phyloP scores from a whole-genome alignment of 1,140 invertebrate genomes.

The Bicyclus anynana region DNA sequence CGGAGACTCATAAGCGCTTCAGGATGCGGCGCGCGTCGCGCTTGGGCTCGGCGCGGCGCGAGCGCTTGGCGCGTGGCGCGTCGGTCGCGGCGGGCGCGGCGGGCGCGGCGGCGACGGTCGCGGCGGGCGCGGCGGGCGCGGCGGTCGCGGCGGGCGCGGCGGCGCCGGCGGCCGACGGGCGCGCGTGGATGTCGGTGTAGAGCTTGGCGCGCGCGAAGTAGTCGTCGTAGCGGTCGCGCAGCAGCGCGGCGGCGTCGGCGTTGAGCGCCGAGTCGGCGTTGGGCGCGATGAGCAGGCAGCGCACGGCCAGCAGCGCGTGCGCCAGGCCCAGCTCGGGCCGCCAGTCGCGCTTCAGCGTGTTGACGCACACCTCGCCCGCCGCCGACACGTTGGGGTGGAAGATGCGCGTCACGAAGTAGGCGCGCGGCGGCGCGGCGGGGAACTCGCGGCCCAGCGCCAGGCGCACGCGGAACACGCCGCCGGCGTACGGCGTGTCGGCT shows the following conservation, averaged over 20 bases:
- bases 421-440: conserved; percentile 94
- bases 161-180: conserved; percentile 99
- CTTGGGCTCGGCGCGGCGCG: conserved; percentile 33
- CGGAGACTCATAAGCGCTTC: conserved; percentile 58
- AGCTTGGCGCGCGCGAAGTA: conserved; percentile 64
- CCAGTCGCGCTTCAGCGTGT: conserved; percentile 98
- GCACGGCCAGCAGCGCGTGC: conserved; percentile 92
- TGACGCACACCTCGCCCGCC: conserved; percentile 97
- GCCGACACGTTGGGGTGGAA: conserved; percentile 97
- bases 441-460: conserved; percentile 95
- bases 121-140: conserved; percentile 94
- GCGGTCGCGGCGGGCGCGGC: conserved; percentile 87
- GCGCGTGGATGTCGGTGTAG: conserved; percentile 56
- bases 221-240: conserved; percentile 59
- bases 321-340: conserved; percentile 96
- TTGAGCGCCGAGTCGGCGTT: conserved; percentile 66
- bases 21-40: conserved; percentile 52
- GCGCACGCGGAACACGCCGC: conserved; percentile 93
- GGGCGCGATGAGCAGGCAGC: conserved; percentile 62
- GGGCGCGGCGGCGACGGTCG: conserved; percentile 83
- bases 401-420: conserved; percentile 97
- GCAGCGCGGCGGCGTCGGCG: conserved; percentile 60
- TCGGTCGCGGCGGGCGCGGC: conserved; percentile 47
- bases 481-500: conserved; percentile 92
- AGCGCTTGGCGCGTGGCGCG: conserved; percentile 43